Percentiles rank a stretch among this genome's conserved stretches.
Evolutionary conservation across 64 coral and sea anemone species (phyloP).

Genomic region (Porites lutea): DNA sequence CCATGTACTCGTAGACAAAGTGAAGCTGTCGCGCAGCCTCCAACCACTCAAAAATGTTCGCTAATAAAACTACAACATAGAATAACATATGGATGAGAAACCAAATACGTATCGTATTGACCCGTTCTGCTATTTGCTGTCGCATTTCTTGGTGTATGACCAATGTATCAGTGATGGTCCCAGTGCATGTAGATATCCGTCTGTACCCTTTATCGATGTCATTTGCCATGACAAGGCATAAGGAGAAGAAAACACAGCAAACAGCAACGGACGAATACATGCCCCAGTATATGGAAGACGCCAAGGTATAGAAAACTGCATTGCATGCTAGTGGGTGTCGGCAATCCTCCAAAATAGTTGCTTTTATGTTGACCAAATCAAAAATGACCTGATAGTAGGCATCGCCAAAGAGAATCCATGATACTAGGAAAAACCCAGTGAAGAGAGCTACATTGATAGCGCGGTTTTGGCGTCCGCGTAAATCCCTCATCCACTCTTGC

Average conservation of each 20-base stretch:
- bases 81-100: slow-evolving; percentile 59
- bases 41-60: slow-evolving; percentile 74
- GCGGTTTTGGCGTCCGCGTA: slow-evolving; percentile 30
- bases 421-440: slow-evolving; percentile 53
- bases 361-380: slow-evolving; percentile 71
- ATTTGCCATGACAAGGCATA: slow-evolving; percentile 62
- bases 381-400: slow-evolving; percentile 69
- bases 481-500: slow-evolving; percentile 43
- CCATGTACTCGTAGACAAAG: slow-evolving; percentile 54
- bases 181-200: slow-evolving; percentile 27
- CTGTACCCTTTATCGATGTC: slow-evolving; percentile 59
- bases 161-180: slow-evolving; percentile 23
- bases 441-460: slow-evolving; percentile 35
- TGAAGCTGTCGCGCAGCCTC: slow-evolving; percentile 43
- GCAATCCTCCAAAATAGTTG: slow-evolving; percentile 16
- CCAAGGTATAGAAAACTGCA: slow-evolving; percentile 48
- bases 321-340: slow-evolving; percentile 15
- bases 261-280: slow-evolving; percentile 58
- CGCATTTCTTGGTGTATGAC: slow-evolving; percentile 39
- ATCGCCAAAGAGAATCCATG: slow-evolving; percentile 69
- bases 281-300: slow-evolving; percentile 55
- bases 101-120: slow-evolving; percentile 47
- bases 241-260: slow-evolving; percentile 54
- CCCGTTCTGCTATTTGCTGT: slow-evolving; percentile 32
- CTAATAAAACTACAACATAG: slow-evolving; percentile 62